Base-by-base conservation (phyloP, 2,113 vertebrate genomes). In the Steatornis caripensis region DNA sequence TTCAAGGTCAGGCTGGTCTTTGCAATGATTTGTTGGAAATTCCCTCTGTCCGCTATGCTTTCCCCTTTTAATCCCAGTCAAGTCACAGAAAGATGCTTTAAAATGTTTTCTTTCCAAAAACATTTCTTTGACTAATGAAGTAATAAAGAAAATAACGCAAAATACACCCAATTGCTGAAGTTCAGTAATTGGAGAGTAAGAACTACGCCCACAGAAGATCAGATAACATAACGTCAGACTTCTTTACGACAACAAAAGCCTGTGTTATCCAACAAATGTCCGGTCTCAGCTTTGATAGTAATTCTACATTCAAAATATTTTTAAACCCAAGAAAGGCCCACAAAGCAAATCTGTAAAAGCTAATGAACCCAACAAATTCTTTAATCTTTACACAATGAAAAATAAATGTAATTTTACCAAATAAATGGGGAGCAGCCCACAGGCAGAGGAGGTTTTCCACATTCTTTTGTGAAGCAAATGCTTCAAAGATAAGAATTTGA, bases 401-500 rank as follows among this genome's bases (percentile, higher is more conserved):
- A 95, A 91, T 9, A 80, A 88, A 84, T 7, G 11, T 10, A 66
- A 54, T 95, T 93, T 87, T 79, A 84, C 55, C 69, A 87, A 81
- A 84, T 34, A 71, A 84, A 87, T 16, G 58, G 45, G 34, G 1
- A 1, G 32, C 53, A 68, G 57, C 75, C 87, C 54, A 83, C 15
- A 49, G 79, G 80, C 64, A 89, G 86, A 95, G 83, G 80, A 88
- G 69, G 32, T 68, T 96, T 94, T 72, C 37, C 57, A 85, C 71
- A 75, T 90, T 92, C 86, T 91, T 69, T 86, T 68, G 71, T 24
- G 30, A 93, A 81, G 43, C 20, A 85, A 86, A 66, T 34, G n/a
- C 69, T 90, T 92, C 93, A 96, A 89, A 91, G 91, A 81, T 46
- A 95, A 81, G 87, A 94, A 65, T 93, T 83, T 64, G 82, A 94